These are phyloP conservation scores for Grallaria varia DNA, from an alignment of 2,113 vertebrate genomes.

Conservation along the genomic window DNA sequence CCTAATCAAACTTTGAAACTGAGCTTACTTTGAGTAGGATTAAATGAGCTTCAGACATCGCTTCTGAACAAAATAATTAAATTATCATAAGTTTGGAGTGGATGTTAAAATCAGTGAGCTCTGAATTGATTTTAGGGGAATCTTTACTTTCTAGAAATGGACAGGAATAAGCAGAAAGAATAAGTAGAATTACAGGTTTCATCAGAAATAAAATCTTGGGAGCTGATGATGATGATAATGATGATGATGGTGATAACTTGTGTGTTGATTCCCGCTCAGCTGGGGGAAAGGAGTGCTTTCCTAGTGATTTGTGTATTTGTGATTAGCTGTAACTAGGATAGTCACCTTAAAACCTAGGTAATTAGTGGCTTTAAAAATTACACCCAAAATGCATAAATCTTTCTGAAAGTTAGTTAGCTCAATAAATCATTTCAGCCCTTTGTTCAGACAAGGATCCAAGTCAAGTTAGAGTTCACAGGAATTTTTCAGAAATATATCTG, in stretches of 20 bases:
- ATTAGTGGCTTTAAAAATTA: not conserved
- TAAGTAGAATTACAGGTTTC: not conserved
- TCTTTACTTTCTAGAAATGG: not conserved
- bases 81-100: not conserved
- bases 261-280: not conserved
- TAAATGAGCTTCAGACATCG: not conserved
- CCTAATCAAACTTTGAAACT: not conserved
- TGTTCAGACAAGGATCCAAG: not conserved
- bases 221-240: not conserved
- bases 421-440: not conserved
- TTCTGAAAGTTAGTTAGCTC: not conserved
- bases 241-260: not conserved
- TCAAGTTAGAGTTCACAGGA: not conserved
- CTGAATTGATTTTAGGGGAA: not conserved
- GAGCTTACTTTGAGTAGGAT: not conserved
- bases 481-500: not conserved
- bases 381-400: not conserved
- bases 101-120: not conserved
- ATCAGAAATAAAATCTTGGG: not conserved
- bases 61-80: not conserved
- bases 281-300: not conserved
- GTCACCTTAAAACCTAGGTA: not conserved
- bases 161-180: not conserved
- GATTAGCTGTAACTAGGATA: not conserved
- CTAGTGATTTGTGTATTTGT: not conserved